phyloP scores from a whole-genome alignment of 1,140 invertebrate species.

The Arctopsyche grandis region DNA sequence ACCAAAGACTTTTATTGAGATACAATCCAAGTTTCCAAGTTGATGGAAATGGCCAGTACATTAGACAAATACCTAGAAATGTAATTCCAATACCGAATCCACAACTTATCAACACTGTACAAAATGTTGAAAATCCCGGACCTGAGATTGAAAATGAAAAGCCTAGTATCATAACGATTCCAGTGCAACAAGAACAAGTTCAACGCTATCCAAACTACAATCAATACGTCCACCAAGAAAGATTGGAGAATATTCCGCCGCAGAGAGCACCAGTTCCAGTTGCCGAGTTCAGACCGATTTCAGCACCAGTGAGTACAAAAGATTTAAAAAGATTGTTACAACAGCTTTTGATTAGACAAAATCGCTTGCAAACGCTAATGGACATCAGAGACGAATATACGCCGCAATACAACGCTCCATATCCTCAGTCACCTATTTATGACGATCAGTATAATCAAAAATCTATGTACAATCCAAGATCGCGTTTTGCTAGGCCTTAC shows the following conservation, averaged over 20 bases:
- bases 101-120: slow-evolving; percentile 19
- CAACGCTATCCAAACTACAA: slow-evolving; percentile 57
- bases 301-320: slow-evolving; percentile 68
- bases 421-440: slow-evolving; percentile 45
- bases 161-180: slow-evolving; percentile 47
- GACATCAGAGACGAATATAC: slow-evolving; percentile 59
- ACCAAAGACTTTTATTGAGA: slow-evolving; percentile 64
- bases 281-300: slow-evolving; percentile 59
- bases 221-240: slow-evolving; percentile 53
- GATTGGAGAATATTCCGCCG: slow-evolving; percentile 45
- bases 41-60: slow-evolving; percentile 61
- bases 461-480: slow-evolving; percentile 42
- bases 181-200: slow-evolving; percentile 27
- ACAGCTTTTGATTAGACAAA: slow-evolving; percentile 68
- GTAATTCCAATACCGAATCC: slow-evolving; percentile 43
- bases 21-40: slow-evolving; percentile 60
- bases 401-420: slow-evolving; percentile 55
- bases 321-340: slow-evolving; percentile 69
- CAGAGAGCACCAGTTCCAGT: slow-evolving; percentile 53
- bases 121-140: slow-evolving; percentile 35
- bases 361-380: slow-evolving; percentile 66
- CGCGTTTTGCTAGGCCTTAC: slow-evolving; percentile 39
- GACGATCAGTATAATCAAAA: slow-evolving; percentile 55
- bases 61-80: slow-evolving; percentile 58
- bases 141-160: slow-evolving; percentile 43